phyloP scores from a whole-genome alignment of 2,888 invertebrate genomes.

The Dysmachus trigonus region DNA sequence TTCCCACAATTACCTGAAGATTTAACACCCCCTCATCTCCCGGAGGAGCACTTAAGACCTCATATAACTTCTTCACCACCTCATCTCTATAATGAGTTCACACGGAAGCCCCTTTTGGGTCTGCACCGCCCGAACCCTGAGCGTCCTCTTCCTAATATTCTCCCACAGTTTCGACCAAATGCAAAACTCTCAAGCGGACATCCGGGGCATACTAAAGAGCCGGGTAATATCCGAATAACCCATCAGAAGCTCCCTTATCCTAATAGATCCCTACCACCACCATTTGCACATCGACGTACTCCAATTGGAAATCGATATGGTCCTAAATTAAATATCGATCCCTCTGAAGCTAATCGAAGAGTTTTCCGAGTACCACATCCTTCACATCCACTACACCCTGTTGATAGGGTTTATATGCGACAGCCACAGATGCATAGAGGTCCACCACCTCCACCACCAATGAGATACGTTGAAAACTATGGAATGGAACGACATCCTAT shows the following conservation, averaged over 20 bases:
- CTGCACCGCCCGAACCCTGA: constrained; percentile 56
- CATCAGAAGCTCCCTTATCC: constrained; percentile 52
- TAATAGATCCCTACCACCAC: constrained; percentile 52
- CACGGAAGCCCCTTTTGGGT: constrained; percentile 54
- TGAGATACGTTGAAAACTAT: not conserved
- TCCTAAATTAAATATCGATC: constrained; percentile 10
- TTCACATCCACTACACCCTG: constrained; percentile 49
- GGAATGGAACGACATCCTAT: not conserved
- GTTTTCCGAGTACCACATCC: constrained; percentile 59
- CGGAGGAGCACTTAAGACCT: constrained; percentile 25
- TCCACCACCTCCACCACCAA: constrained; percentile 42
- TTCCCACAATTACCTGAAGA: constrained; percentile 63
- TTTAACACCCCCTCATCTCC: constrained; percentile 62
- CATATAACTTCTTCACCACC: constrained; percentile 36
- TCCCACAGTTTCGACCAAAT: constrained; percentile 77
- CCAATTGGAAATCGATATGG: constrained; percentile 16
- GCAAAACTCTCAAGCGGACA: constrained; percentile 68
- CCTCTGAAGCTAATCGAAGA: constrained; percentile 58
- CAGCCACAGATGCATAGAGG: constrained; percentile 51
- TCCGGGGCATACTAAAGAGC: constrained; percentile 58
- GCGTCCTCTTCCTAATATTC: constrained; percentile 70
- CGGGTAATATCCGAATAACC: constrained; percentile 60
- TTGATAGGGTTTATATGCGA: constrained; percentile 56
- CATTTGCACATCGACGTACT: constrained; percentile 47
- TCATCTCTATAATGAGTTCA: constrained; percentile 46